Evolutionary conservation across 1,140 invertebrate species (phyloP).

Genomic region (Bombus superbus): DNA sequence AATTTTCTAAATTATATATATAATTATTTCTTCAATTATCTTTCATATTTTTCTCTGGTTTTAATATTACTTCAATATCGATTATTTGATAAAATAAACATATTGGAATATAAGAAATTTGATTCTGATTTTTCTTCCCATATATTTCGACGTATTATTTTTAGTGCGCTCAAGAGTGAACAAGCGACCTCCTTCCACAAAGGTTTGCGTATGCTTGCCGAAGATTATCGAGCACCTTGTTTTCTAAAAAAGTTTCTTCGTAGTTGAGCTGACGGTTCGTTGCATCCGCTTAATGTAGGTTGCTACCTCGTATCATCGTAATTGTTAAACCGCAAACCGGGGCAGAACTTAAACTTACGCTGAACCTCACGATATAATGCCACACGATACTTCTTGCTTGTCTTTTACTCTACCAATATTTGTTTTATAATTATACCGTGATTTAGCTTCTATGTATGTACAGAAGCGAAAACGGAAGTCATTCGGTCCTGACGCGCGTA

Average conservation of each 20-base stretch:
- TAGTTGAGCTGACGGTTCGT: conserved; percentile 38
- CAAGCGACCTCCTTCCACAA: neutral
- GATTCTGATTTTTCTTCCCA: neutral
- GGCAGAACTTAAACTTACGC: conserved; percentile 62
- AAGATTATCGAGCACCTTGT: conserved; percentile 35
- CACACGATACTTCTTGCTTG: neutral
- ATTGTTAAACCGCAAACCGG: conserved; percentile 71
- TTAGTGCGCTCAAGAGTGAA: neutral
- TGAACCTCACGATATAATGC: conserved; percentile 55
- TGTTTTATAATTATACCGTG: neutral
- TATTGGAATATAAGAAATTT: neutral
- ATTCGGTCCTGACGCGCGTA: neutral
- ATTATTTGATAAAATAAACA: neutral
- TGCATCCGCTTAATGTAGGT: conserved; percentile 73
- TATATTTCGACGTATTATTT: neutral
- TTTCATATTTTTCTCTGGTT: too few relatives aligned
- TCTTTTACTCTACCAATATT: neutral
- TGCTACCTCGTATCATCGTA: conserved; percentile 64
- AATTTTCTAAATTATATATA: too few relatives aligned
- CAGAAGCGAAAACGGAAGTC: neutral
- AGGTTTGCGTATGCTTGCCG: neutral
- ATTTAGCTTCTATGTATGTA: neutral
- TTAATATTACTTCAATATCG: neutral
- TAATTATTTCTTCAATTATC: too few relatives aligned
- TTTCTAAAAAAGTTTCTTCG: conserved; percentile 31